Percentiles rank a stretch among this genome's conserved stretches.
Evolutionary conservation across 2,888 invertebrate species (phyloP).

Genomic region (Liposcelis brunnea): DNA sequence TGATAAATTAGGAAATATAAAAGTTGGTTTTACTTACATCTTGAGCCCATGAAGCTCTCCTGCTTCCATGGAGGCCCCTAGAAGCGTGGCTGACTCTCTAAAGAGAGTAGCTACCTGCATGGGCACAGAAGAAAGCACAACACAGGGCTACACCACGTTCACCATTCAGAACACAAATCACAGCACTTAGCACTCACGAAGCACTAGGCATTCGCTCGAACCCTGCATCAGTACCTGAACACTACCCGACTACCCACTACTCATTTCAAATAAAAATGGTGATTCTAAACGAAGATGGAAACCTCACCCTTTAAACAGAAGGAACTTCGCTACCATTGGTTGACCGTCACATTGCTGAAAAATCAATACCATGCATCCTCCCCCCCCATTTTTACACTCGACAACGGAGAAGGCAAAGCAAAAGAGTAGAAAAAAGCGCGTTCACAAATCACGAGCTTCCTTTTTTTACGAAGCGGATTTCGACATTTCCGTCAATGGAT

Average conservation of each 20-base stretch:
- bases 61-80: slow-evolving; percentile 40
- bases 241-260: no score
- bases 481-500: no score
- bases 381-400: slow-evolving; percentile 28
- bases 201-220: slow-evolving; percentile 13
- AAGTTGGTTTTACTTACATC: slow-evolving; percentile 19
- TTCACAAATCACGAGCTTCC: slow-evolving; percentile 4
- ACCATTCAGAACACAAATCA: neutral
- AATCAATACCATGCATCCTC: slow-evolving; percentile 45
- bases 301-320: slow-evolving; percentile 15
- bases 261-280: slow-evolving; percentile 12
- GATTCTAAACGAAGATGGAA: slow-evolving; percentile 4
- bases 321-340: slow-evolving; percentile 18
- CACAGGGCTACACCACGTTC: slow-evolving; percentile 12
- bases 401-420: slow-evolving; percentile 1
- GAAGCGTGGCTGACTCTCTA: slow-evolving; percentile 45
- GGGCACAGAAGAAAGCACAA: slow-evolving; percentile 17
- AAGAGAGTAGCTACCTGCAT: slow-evolving; percentile 53
- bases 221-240: slow-evolving; percentile 10
- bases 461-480: neutral
- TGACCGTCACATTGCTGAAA: slow-evolving; percentile 35
- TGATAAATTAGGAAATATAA: neutral
- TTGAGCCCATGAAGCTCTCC: slow-evolving; percentile 21
- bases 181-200: slow-evolving; percentile 13
- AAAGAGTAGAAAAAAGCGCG: slow-evolving; percentile 6